Conservation (phyloP, 2,113 vertebrate species). For the Chloebia gouldiae region DNA sequence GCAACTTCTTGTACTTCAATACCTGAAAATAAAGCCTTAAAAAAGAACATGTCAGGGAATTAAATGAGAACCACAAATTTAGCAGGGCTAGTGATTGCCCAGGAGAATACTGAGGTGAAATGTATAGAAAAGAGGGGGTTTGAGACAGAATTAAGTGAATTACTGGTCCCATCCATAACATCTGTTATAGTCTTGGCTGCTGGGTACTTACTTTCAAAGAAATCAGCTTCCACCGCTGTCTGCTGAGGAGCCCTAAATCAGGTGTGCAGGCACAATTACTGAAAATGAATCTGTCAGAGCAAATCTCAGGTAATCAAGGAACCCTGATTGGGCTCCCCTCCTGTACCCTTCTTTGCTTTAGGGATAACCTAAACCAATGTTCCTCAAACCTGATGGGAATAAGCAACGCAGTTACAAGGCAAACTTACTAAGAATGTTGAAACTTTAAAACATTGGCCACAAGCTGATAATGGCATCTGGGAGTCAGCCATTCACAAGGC, state of each 20-base stretch:
- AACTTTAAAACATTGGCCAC: background rate
- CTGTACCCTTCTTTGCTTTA: background rate
- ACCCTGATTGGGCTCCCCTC: background rate
- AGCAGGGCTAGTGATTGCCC: slow-evolving; percentile 12
- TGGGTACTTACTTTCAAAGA: slow-evolving; percentile 38
- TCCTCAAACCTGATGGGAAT: background rate
- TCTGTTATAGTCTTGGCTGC: background rate
- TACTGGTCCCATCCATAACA: background rate
- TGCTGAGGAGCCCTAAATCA: slow-evolving; percentile 1
- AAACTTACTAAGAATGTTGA: background rate
- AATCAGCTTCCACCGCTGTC: background rate
- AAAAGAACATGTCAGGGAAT: slow-evolving; percentile 53
- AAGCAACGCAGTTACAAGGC: background rate
- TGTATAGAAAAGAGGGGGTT: background rate
- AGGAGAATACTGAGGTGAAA: slow-evolving; percentile 22
- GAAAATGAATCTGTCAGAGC: slow-evolving; percentile 24
- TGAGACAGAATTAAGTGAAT: slow-evolving; percentile 30
- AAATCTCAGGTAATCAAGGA: background rate
- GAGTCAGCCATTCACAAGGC: background rate
- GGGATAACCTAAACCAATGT: background rate
- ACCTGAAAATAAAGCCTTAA: slow-evolving; percentile 42
- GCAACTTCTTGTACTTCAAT: slow-evolving; percentile 39
- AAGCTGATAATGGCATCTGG: background rate
- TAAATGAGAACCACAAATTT: slow-evolving; percentile 53
- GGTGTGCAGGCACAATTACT: background rate